phyloP scores from a whole-genome alignment of 2,888 invertebrate species.

The Drosophila peninsularis region DNA sequence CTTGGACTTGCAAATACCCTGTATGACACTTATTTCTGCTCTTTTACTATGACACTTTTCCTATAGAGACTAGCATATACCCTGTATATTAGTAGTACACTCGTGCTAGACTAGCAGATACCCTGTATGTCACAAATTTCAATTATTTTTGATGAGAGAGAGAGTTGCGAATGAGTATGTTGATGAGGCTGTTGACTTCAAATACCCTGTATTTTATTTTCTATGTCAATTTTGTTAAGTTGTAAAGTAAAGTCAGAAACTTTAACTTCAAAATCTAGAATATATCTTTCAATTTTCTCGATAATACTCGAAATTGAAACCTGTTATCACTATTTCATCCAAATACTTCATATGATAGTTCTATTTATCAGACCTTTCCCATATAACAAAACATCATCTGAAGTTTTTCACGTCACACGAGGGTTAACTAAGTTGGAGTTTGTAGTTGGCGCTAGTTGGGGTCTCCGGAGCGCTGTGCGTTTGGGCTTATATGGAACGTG shows the following conservation, averaged over 20 bases:
- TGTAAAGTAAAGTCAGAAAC: too few species aligned
- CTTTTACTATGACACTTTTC: too few species aligned
- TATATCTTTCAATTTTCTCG: too few species aligned
- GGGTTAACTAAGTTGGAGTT: background rate
- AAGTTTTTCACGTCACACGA: background rate
- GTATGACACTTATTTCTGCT: background rate
- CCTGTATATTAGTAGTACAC: background rate
- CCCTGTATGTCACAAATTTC: background rate
- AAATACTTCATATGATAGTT: background rate
- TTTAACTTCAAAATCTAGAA: too few species aligned
- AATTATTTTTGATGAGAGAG: too few species aligned
- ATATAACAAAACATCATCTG: too few species aligned
- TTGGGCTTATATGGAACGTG: background rate
- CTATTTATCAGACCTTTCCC: too few species aligned
- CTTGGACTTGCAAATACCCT: too few species aligned
- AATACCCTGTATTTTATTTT: background rate
- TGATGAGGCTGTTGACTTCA: too few species aligned
- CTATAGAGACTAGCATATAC: background rate
- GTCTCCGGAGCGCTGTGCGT: background rate
- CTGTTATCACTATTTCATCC: background rate
- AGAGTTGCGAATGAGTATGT: too few species aligned
- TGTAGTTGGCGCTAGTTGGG: background rate
- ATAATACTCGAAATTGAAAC: too few species aligned
- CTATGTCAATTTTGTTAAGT: background rate
- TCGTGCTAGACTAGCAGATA: background rate